Conservation (phyloP, 2,797 vertebrate species). For the Todus mexicanus region DNA sequence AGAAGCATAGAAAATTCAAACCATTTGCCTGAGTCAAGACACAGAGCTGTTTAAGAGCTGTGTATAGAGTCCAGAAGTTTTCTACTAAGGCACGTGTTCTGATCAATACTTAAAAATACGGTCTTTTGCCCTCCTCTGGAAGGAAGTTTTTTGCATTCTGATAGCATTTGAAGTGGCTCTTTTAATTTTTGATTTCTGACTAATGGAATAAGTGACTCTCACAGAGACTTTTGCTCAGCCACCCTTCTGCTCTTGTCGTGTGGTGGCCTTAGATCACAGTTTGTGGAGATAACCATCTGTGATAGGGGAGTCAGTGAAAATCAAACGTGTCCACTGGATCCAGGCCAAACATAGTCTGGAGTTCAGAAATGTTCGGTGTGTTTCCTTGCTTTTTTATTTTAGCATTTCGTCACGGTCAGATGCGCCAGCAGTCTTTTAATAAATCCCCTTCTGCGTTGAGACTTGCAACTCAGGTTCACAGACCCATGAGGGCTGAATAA, state of each 20-base stretch:
- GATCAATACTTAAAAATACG: not conserved
- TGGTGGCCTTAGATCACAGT: not conserved
- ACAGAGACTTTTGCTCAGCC: not conserved
- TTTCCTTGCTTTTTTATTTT: constrained; percentile 1
- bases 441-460: not conserved
- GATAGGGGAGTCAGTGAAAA: not conserved
- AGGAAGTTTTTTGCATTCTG: constrained; percentile 10
- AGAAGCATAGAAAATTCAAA: not conserved
- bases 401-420: not conserved
- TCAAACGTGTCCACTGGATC: not conserved
- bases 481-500: not conserved
- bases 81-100: not conserved
- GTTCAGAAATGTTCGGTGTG: not conserved
- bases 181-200: constrained; percentile 18
- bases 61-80: not conserved
- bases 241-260: not conserved
- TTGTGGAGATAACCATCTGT: not conserved
- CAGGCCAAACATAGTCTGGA: not conserved
- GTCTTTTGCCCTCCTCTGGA: not conserved
- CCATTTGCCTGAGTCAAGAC: not conserved
- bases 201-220: constrained; percentile 42
- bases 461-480: not conserved
- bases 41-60: not conserved
- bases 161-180: not conserved
- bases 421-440: constrained; percentile 30